Evolutionary conservation across 37 sponge, comb jelly and placozoan species (phyloP), one percentile per base, ranked within the genome.

Genomic region (Aphrocallistes beatrix): DNA sequence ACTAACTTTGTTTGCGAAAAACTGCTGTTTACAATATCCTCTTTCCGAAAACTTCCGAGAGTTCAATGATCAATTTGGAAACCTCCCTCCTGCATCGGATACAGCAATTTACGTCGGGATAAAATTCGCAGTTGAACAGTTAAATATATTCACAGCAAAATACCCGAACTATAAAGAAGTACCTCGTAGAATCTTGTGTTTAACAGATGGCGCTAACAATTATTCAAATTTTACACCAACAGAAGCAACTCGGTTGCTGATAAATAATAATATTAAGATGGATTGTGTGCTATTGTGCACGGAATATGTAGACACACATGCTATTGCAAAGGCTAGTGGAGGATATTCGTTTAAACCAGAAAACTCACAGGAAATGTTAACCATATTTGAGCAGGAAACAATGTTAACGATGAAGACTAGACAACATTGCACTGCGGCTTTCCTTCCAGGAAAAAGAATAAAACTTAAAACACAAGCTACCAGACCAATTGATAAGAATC

Each of bases 151-250:
- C 75, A 30, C 34, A 30, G 25, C 75, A 13, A 6, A 28, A 13
- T 30, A 60, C 21, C 75, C 75, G 6, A 30, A 60, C 28, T 60
- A 25, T 6, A 6, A 3, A 6, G 17, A 60, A 19, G 75, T 60
- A 6, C n/a, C 75, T 6, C 40, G 40, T 16, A 10, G 86, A 21
- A 21, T 86, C 1, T 37, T 86, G 37, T 86, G 86, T 38, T 81
- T 86, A 1, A 39, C 86, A 21, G 86, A 86, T 60, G 86, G 86
- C 0, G 32, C 17, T 25, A 81, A 86, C 39, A 60, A 60, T 30
- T 25, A 60, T 30, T 60, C 75, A 19, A 60, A 21, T 13, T 8
- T 60, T 25, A 60, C 75, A 13, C 28, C 75, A 32, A 30, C 10
- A 6, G 75, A 19, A 30, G 75, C 75, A 3, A 28, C 75, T 60